Evolutionary conservation across 2,888 invertebrate species (phyloP), one percentile per base, ranked within the genome.

Genomic region (Lasioglossum morio): DNA sequence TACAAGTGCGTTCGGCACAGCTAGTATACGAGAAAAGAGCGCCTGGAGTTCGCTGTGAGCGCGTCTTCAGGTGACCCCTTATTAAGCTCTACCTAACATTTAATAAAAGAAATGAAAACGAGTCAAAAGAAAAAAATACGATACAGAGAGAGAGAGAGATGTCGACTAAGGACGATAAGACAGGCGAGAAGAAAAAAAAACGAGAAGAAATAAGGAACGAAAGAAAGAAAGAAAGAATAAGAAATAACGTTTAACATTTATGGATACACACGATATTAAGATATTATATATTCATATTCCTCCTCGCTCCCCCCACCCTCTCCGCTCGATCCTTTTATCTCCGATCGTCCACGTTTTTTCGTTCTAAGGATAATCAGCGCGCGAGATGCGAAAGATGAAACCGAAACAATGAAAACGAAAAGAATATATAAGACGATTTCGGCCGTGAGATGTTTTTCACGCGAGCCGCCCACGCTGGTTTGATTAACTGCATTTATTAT

Each of bases 1-100:
- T 95, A 95, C 95, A 95, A 95, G 95, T 95, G 95, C 95, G 92
- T 94, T 93, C 92, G 93, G 95, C 95, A 95, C 95, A 95, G 94
- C 95, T 95, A 95, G 95, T 95, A 95, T 95, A 95, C 95, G 95
- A 95, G 91, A 93, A 94, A 91, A 89, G 91, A 92, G 90, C 92
- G 92, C 91, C 92, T 89, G 91, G 88, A 84, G 92, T 91, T 92
- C 91, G 92, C 93, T 93, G 85, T 91, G 92, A 93, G 93, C 90
- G 92, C 90, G 87, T 88, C 92, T 88, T 90, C 87, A 87, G 92
- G 91, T 90, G 92, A 91, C 90, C 92, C 93, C 92, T 93, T 90
- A 37, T 69, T 91, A 94, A 91, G 93, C 93, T 93, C 93, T 95
- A 94, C 92, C 92, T 93, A 95, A 94, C 93, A 92, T 95, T 95